A percentile compares a stretch with the other conserved stretches of the same genome.
phyloP scores from a whole-genome alignment of 53 echinoderm and acorn worm species.

The Stichopus horrens region DNA sequence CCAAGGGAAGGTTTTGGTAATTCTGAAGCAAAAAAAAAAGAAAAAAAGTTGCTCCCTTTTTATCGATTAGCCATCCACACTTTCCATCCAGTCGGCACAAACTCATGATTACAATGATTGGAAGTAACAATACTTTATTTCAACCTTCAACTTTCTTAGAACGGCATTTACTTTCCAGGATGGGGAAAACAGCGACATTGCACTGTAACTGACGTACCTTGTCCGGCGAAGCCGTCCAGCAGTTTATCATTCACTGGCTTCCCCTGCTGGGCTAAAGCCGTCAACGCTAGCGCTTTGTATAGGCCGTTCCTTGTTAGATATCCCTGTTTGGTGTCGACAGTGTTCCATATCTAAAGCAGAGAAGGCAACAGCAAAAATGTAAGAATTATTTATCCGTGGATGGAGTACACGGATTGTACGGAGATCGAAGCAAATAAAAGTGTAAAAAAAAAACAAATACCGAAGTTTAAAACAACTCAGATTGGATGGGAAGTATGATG shows the following conservation, averaged over 20 bases:
- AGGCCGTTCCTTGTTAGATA: conserved; percentile 85
- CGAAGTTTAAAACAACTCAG: too few relatives aligned
- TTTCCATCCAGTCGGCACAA: neutral
- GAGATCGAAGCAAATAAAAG: too few relatives aligned
- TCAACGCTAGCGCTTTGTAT: conserved; percentile 92
- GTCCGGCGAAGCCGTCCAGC: conserved; percentile 81
- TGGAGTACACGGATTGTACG: too few relatives aligned
- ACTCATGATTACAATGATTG: neutral
- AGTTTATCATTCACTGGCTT: conserved; percentile 95
- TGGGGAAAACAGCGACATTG: neutral
- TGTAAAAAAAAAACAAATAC: too few relatives aligned
- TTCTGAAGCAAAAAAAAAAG: conserved; percentile 53
- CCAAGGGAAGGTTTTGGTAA: conserved; percentile 89
- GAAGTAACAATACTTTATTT: neutral
- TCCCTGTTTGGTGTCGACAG: conserved; percentile 93
- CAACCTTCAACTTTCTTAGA: neutral
- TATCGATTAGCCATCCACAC: too few relatives aligned
- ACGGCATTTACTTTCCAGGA: neutral
- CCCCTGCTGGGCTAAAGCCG: conserved; percentile 94
- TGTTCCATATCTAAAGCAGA: conserved; percentile 84
- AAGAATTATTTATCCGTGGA: too few relatives aligned
- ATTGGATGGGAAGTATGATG: too few relatives aligned
- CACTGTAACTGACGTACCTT: conserved; percentile 54
- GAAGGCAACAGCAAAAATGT: too few relatives aligned
- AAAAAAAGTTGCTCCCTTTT: neutral